Evolutionary conservation across 2,113 vertebrate species (phyloP), one percentile per base, ranked within the genome.

Genomic region (Poeciliopsis retropinna): DNA sequence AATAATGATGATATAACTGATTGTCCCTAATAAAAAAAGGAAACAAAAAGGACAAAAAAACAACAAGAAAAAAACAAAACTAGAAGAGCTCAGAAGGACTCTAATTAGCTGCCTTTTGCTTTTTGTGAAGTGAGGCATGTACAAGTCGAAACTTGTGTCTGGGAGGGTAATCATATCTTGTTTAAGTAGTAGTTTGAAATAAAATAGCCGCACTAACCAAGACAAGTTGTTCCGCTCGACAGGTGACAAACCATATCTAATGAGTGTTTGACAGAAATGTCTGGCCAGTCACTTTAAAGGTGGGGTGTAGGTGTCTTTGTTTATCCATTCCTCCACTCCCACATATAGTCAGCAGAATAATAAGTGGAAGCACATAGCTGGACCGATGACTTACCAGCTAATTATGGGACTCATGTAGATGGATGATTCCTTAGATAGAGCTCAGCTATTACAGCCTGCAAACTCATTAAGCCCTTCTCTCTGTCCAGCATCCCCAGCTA

Each of bases 401-500:
- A 93, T 93, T 92, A 92, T 87, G 82, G 85, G 64, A 67, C 82
- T 89, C 72, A 78, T 91, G 85, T 91, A 91, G 91, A 93, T 88
- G 86, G 89, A 92, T 92, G 91, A 91, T 89, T 90, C 87, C 88
- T 90, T 81, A 87, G 83, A 90, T 88, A 73, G 82, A 86, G 84
- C 86, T 76, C 80, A 85, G 89, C 89, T 89, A 92, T 91, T 90
- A 87, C 29, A 74, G 47, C 72, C 72, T 81, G 83, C 88, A 92
- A 91, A 90, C 92, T 92, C 92, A 93, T 93, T 93, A 92, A 90
- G 89, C 74, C 80, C 51, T 79, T 81, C 81, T 79, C 78, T 75
- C 82, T 82, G 82, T 90, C 85, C 75, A 83, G 76, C 78, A 83
- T 86, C 80, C 72, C 78, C 71, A 27, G 65, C 73, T 85, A 92